Conservation (phyloP, 2,113 vertebrate species). For the Pelobates fuscus region DNA sequence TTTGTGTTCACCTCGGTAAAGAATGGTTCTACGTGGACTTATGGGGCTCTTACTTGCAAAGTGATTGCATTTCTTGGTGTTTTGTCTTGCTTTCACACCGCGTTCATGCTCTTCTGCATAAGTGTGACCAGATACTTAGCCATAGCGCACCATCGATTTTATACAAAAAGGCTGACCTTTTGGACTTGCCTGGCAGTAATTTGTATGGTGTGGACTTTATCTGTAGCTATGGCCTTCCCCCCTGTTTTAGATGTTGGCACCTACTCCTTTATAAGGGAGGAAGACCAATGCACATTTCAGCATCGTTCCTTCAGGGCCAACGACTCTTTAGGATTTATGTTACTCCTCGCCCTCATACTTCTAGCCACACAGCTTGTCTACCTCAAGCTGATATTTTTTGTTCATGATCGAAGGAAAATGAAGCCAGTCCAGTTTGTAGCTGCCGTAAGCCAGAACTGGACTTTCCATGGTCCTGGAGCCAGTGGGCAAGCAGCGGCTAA, state of each 20-base stretch:
- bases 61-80: slow-evolving; percentile 98
- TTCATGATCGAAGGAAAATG: slow-evolving; percentile 98
- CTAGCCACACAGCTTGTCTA: slow-evolving; percentile 99
- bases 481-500: slow-evolving; percentile 98
- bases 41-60: slow-evolving; percentile 97
- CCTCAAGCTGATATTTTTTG: slow-evolving; percentile 99
- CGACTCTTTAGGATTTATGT: slow-evolving; percentile 98
- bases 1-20: slow-evolving; percentile 99
- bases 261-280: slow-evolving; percentile 96
- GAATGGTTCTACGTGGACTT: slow-evolving; percentile 96
- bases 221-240: slow-evolving; percentile 98
- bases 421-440: slow-evolving; percentile 99
- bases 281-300: slow-evolving; percentile 99
- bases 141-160: slow-evolving; percentile 98
- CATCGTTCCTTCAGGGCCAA: slow-evolving; percentile 98
- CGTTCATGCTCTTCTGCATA: slow-evolving; percentile 98
- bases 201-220: slow-evolving; percentile 99
- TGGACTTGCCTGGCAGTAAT: slow-evolving; percentile 98
- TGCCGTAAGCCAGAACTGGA: slow-evolving; percentile 99
- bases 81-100: slow-evolving; percentile 97
- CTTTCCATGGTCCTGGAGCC: slow-evolving; percentile 96
- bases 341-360: slow-evolving; percentile 96
- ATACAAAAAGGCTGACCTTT: slow-evolving; percentile 97
- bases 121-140: slow-evolving; percentile 98
- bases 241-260: slow-evolving; percentile 97